Evolutionary conservation across 2,113 vertebrate species (phyloP).

Genomic region (Myotis davidii): DNA sequence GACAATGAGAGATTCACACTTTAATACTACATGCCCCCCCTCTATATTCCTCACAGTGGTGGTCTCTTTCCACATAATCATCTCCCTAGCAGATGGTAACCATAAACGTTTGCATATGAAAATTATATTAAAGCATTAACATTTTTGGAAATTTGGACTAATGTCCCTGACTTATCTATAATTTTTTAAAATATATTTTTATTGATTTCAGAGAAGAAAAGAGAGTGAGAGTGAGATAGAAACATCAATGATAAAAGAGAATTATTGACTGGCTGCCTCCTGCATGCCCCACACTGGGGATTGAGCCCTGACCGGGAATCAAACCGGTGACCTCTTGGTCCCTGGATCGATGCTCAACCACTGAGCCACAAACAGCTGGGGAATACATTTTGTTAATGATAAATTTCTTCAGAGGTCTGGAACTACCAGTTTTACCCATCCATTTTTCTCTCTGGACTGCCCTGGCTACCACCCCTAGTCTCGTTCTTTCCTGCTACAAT

Average conservation of each 20-base stretch:
- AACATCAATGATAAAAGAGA: too few species aligned
- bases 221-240: too few species aligned
- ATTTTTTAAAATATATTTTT: too few species aligned
- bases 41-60: background rate
- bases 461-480: background rate
- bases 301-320: too few species aligned
- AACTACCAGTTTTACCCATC: background rate
- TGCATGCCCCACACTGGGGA: too few species aligned
- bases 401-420: background rate
- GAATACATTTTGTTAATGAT: background rate
- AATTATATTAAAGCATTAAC: background rate
- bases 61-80: background rate
- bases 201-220: too few species aligned
- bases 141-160: background rate
- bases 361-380: too few species aligned
- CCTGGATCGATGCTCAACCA: too few species aligned
- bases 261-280: too few species aligned
- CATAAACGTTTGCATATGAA: background rate
- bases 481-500: background rate
- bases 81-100: background rate
- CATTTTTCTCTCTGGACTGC: background rate
- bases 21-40: background rate
- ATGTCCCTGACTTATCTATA: background rate
- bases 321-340: too few species aligned
- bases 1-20: background rate